Base-by-base conservation (phyloP, 2,888 invertebrate species). In the Caenorhabditis panamensis region DNA sequence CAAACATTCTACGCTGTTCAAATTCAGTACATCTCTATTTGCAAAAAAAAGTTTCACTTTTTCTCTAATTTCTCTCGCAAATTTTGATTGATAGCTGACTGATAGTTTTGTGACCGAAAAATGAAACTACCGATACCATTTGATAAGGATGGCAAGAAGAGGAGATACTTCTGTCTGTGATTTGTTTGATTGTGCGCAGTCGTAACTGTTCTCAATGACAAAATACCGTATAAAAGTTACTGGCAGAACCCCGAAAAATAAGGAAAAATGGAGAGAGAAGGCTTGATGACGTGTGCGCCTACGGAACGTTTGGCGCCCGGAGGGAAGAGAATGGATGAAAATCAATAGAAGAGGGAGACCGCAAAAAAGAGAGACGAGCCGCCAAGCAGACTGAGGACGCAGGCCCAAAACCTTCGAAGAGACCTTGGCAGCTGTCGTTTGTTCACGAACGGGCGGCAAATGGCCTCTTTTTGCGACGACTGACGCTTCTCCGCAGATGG, bases 381-480 rank as follows among this genome's bases (percentile, higher is more conserved):
- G 18, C 47, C 4, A 47, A n/a, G 47, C 2, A 18, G 20, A 18
- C 20, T 9, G 28, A 24, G 9, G 56, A 56, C 31, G 56, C 56
- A 18, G 31, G 9, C 47, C 31, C 36, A 31, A 31, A 51, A 31
- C 28, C 56, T 8, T 18, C 56, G 28, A 31, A 20, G 31, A 56
- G 56, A 56, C 56, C 56, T 56, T 56, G 56, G 56, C 56, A 56
- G 56, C 56, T 56, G 56, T 56, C 56, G 8, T 20, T 36, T 11
- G 11, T 56, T 36, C 36, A 36, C 56, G 20, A 28, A 31, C 31
- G 56, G 31, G 31, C 56, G 36, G 18, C 36, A 31, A 28, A n/a
- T 18, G 36, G 31, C 18, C 31, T 36, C 20, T 36, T 20, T 2
- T 18, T 8, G 6, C 18, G 9, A 9, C 31, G n/a, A 31, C 24